Base-by-base conservation (phyloP, 2,888 invertebrate species). In the Leucania comma region DNA sequence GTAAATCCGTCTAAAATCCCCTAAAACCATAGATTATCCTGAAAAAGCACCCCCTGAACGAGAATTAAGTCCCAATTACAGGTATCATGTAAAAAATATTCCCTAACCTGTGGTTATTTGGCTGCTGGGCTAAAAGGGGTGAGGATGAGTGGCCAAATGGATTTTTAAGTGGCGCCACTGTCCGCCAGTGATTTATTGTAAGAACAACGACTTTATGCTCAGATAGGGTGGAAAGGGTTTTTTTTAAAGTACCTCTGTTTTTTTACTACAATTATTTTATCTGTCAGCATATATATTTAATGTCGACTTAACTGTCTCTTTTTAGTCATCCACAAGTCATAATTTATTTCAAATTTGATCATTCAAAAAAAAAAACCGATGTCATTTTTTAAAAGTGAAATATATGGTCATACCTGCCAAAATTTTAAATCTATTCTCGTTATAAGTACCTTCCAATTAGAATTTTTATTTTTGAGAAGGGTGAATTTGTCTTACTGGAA, bases 121-220 rank as follows among this genome's bases (percentile, higher is more conserved):
- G 88, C 62, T 50, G 73, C 76, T 62, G 17, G 38, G 50, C 26
- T 26, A 3, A 54, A 60, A 73, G 83, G 86, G 71, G 72, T 60
- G 81, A 51, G 88, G 86, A 85, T 85, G 87, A 82, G 80, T 87
- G 82, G 88, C 84, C 59, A 84, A 91, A 93, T 92, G 90, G 92
- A 90, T 93, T 93, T 93, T 94, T 93, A 93, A 93, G 92, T 93
- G 93, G 91, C 90, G 89, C 88, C 81, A 68, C 80, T 83, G 86
- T 84, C 86, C 81, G 57, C 51, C 67, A 35, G 89, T 93, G 94
- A 95, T 95, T 94, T 94, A 94, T 94, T 90, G 91, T 90, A 93
- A 93, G 92, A 93, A 90, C 57, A 80, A 86, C 77, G 84, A 68
- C 80, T 68, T 63, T 46, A 14, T n/a, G 68, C 29, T 73, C 0